These are phyloP conservation scores for Hyles euphorbiae DNA, from an alignment of 1,140 invertebrate genomes.

Conservation along the genomic window DNA sequence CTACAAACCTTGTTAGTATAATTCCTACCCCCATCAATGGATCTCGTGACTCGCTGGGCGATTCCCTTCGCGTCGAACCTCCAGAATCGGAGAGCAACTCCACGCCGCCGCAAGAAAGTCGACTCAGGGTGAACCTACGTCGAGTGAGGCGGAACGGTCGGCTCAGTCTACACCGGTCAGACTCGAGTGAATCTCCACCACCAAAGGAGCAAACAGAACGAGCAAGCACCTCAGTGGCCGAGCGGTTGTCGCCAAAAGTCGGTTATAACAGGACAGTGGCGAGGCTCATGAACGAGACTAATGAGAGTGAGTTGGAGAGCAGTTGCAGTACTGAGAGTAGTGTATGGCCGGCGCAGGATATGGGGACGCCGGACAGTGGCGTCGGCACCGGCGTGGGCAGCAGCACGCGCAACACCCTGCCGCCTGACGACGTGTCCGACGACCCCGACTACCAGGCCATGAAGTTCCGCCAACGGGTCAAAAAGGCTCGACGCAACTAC, in stretches of 20 bases:
- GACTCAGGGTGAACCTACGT: conserved; percentile 37
- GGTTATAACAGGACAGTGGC: conserved; percentile 55
- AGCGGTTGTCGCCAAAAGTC: conserved; percentile 34
- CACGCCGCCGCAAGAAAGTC: conserved; percentile 36
- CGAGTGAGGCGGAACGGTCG: conserved; percentile 43
- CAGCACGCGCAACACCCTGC: conserved; percentile 33
- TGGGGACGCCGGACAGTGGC: conserved; percentile 49
- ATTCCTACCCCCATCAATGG: conserved; percentile 76
- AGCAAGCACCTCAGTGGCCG: conserved; percentile 23
- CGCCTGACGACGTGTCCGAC: conserved; percentile 54
- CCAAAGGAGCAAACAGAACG: conserved; percentile 35
- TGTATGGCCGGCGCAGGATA: conserved; percentile 30
- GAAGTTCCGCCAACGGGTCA: conserved; percentile 73
- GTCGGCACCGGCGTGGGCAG: conserved; percentile 44
- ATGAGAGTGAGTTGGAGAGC: conserved; percentile 69
- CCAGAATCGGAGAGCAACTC: conserved; percentile 43
- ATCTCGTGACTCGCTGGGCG: conserved; percentile 71
- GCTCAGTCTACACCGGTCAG: conserved; percentile 43
- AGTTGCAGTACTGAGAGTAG: conserved; percentile 66
- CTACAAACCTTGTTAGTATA: conserved; percentile 71
- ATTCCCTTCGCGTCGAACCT: conserved; percentile 61
- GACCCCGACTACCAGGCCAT: conserved; percentile 69
- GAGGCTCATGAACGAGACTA: conserved; percentile 67
- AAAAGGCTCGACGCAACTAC: conserved; percentile 75
- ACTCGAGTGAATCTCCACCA: conserved; percentile 59